These are phyloP conservation scores for Blastobasis adustella DNA, from an alignment of 2,888 invertebrate species.

Conservation along the genomic window DNA sequence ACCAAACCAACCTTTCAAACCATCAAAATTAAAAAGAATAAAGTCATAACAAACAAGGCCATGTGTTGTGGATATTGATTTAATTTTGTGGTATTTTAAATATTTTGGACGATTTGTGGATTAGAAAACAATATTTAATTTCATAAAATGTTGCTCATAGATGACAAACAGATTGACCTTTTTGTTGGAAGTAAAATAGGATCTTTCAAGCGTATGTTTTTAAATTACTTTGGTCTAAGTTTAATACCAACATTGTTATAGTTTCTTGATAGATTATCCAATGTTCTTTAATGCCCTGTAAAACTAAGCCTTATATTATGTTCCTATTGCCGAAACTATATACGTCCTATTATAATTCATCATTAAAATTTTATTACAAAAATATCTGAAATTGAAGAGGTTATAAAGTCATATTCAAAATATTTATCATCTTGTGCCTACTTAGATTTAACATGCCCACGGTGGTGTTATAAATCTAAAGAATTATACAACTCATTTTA, in stretches of 20 bases:
- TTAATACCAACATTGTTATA: not conserved
- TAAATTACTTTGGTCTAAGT: too few species aligned
- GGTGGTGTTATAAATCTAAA: not conserved
- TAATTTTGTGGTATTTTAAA: not conserved
- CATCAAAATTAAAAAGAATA: not conserved
- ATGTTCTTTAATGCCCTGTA: not conserved
- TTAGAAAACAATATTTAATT: not conserved
- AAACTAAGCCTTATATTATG: not conserved
- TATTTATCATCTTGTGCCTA: not conserved
- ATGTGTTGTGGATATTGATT: slow-evolving; percentile 7
- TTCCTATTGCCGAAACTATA: not conserved
- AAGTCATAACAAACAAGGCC: not conserved
- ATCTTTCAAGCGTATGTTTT: slow-evolving; percentile 76
- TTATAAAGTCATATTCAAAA: not conserved
- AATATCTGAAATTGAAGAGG: not conserved
- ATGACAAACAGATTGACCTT: slow-evolving; percentile 61
- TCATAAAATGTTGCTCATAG: slow-evolving; percentile 33
- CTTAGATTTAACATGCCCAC: not conserved
- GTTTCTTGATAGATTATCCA: not conserved
- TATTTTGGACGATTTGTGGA: not conserved
- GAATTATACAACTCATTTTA: too few species aligned
- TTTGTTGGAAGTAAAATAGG: slow-evolving; percentile 72
- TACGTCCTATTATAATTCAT: not conserved
- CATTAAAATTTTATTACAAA: not conserved
- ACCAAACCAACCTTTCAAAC: not conserved